Evolutionary conservation across 2,888 invertebrate genomes (phyloP), one percentile per base, ranked within the genome.

Genomic region (Kuschelorhynchus macadamiae): DNA sequence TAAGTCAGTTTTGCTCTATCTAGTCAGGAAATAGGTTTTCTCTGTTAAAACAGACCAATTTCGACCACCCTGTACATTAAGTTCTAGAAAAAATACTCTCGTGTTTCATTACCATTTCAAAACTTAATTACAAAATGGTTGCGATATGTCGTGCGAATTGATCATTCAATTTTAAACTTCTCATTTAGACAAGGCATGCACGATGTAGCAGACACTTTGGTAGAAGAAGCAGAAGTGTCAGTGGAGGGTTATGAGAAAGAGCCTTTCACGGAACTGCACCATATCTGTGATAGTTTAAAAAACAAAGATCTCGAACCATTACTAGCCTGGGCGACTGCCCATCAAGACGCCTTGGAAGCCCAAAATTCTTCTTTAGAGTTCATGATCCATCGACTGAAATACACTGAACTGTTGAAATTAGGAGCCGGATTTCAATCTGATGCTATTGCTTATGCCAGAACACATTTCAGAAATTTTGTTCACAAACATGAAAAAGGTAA

Each of bases 171-270:
- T n/a, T n/a, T n/a, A n/a, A n/a, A n/a, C n/a, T n/a, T n/a, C n/a
- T n/a, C n/a, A n/a, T 57, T 53, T 52, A 89, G 97, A 72, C 96
- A 97, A 85, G 98, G 98, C 42, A 90, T 96, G 88, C 89, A 96
- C 74, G 95, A 96, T 59, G 95, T 97, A 32, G 97, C 96, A 1
- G 95, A 96, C 79, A 88, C 92, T 75, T 83, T 95, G 46, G 89
- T 90, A 61, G 83, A 86, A 90, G 94, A 94, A 84, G 89, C 92
- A 42, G 87, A 87, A 52, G 83, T 93, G 55, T 85, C 87, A 74
- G 85, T 90, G 60, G 90, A 90, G 72, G 86, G 87, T 69, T 86
- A 86, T 47, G 87, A 88, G 75, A 91, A 91, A 76, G 92, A 93
- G 77, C 93, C 93, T 2, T 95, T 94, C 77, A 89, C 88, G 44